phyloP scores from a whole-genome alignment of 1,140 invertebrate genomes.

The Conopomorpha cramerella region DNA sequence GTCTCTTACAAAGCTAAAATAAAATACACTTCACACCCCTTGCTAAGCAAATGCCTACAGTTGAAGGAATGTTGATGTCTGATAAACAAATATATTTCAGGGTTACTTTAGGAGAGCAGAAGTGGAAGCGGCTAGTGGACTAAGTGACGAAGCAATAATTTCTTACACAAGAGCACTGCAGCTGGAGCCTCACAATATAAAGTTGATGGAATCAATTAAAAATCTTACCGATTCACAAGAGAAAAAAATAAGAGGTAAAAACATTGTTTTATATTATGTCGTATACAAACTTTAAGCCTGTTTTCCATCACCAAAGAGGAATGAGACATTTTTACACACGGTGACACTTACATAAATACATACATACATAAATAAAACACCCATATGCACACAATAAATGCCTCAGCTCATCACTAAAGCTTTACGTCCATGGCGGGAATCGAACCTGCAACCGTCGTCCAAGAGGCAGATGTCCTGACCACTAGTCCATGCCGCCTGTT shows the following conservation, averaged over 20 bases:
- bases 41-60: conserved; percentile 1
- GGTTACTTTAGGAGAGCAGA: conserved; percentile 82
- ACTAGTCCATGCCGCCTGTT: too few relatives aligned
- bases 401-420: too few relatives aligned
- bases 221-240: conserved; percentile 64
- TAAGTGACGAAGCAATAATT: conserved; percentile 71
- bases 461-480: too few relatives aligned
- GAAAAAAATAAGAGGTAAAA: conserved; percentile 58
- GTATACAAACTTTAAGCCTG: not conserved
- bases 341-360: conserved; percentile 19
- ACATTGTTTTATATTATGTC: not conserved
- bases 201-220: conserved; percentile 67
- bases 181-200: conserved; percentile 71
- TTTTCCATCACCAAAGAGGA: too few relatives aligned
- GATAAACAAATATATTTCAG: conserved; percentile 46
- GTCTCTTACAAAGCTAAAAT: too few relatives aligned
- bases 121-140: conserved; percentile 72
- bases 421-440: too few relatives aligned
- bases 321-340: conserved; percentile 71
- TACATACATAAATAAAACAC: too few relatives aligned
- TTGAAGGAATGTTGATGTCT: conserved; percentile 2
- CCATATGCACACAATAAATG: too few relatives aligned
- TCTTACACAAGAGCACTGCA: conserved; percentile 73
- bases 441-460: too few relatives aligned
- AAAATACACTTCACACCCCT: too few relatives aligned